Percentiles rank a stretch among this genome's conserved stretches.
These are phyloP conservation scores for Orthosia cruda DNA, from an alignment of 2,888 invertebrate species.

Conservation along the genomic window DNA sequence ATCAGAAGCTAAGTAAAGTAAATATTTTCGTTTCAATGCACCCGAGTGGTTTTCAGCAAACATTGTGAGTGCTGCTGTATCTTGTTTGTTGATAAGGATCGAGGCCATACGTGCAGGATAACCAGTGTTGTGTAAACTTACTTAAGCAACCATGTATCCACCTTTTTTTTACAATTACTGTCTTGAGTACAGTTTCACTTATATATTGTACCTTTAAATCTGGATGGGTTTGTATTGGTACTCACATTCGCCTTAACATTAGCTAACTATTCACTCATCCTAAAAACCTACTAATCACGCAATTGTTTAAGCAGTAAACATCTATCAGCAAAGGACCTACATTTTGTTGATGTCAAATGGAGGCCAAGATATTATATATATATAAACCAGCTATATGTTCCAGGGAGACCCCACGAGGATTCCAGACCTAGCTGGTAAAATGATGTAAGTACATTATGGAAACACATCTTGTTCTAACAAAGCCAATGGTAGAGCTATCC, in stretches of 20 bases:
- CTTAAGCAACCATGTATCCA: not conserved
- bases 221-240: too few species aligned
- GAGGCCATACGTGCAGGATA: slow-evolving; percentile 44
- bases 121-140: not conserved
- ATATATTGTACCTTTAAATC: too few species aligned
- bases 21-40: slow-evolving; percentile 23
- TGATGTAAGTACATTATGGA: not conserved
- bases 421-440: not conserved
- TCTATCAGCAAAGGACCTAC: not conserved
- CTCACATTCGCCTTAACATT: too few species aligned
- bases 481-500: not conserved
- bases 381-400: not conserved
- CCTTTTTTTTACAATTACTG: too few species aligned
- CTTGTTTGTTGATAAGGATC: slow-evolving; percentile 48
- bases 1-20: slow-evolving; percentile 26
- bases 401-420: not conserved
- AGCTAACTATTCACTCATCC: too few species aligned
- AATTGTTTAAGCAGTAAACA: too few species aligned
- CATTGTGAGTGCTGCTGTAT: slow-evolving; percentile 40
- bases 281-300: too few species aligned
- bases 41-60: slow-evolving; percentile 29
- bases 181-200: too few species aligned
- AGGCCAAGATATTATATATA: not conserved
- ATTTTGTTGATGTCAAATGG: not conserved
- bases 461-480: not conserved